phyloP scores from a whole-genome alignment of 2,888 invertebrate species.

The Dascillus cervinus region DNA sequence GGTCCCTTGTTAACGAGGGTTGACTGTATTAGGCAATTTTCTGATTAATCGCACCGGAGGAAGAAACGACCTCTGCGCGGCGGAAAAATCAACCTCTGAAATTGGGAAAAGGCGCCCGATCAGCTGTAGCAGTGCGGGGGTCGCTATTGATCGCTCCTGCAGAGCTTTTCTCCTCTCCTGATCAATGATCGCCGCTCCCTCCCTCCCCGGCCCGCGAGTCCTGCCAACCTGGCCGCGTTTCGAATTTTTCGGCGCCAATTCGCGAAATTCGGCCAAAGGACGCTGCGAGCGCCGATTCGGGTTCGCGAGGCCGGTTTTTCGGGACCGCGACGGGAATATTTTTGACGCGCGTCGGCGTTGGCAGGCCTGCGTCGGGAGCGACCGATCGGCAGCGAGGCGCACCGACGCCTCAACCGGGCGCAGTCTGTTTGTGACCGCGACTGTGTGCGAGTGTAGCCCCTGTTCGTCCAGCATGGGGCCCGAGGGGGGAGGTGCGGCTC shows the following conservation, averaged over 20 bases:
- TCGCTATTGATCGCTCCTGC: constrained; percentile 36
- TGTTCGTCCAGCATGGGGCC: constrained; percentile 50
- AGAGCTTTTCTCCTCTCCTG: constrained; percentile 29
- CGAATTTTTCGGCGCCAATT: too few species aligned
- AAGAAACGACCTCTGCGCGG: too few species aligned
- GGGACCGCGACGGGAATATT: neutral
- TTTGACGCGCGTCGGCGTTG: constrained; percentile 21
- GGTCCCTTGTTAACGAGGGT: too few species aligned
- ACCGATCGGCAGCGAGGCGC: constrained; percentile 31
- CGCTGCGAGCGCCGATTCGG: too few species aligned
- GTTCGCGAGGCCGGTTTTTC: too few species aligned
- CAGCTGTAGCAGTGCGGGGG: constrained; percentile 41
- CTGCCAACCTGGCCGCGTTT: neutral
- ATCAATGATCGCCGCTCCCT: constrained; percentile 34
- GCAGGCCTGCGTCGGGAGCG: constrained; percentile 35
- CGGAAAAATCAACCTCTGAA: too few species aligned
- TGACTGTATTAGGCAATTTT: too few species aligned
- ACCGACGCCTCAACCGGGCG: constrained; percentile 36
- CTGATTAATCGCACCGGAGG: too few species aligned
- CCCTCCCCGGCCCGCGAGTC: constrained; percentile 13
- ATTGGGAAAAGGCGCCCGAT: too few species aligned
- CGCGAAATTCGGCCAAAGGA: too few species aligned
- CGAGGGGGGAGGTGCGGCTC: constrained; percentile 53
- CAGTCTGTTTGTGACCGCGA: constrained; percentile 42
- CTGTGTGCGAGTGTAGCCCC: constrained; percentile 43